These are phyloP conservation scores for Siniperca obscura DNA, from an alignment of 2,797 vertebrate species.

Conservation along the genomic window DNA sequence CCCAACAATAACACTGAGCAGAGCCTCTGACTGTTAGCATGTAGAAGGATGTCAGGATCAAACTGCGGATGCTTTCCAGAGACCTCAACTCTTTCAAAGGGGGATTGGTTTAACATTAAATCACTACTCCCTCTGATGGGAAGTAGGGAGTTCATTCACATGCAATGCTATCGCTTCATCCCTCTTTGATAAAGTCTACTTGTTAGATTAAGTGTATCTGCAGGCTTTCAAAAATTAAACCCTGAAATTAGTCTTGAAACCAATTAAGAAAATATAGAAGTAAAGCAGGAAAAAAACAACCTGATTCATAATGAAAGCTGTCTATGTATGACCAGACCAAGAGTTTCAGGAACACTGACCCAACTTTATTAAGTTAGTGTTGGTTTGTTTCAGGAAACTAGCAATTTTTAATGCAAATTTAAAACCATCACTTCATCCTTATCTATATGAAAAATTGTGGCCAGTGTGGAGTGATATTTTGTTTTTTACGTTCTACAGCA, in stretches of 20 bases:
- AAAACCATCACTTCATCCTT: neutral
- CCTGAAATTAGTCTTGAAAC: neutral
- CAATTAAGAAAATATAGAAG: neutral
- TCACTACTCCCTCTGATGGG: neutral
- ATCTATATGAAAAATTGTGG: no score
- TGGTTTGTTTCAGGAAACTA: neutral
- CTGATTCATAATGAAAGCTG: no score
- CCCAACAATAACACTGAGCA: constrained; percentile 69
- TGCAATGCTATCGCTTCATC: neutral
- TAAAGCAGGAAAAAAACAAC: neutral
- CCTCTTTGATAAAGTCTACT: neutral
- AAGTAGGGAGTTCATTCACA: neutral
- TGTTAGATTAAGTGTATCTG: neutral
- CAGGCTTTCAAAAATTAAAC: neutral
- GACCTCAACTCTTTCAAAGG: constrained; percentile 2
- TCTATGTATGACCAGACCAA: no score
- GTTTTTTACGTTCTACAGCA: neutral
- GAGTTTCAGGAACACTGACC: no score
- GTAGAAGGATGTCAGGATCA: constrained; percentile 39
- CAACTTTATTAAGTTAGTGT: no score
- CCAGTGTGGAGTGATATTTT: neutral
- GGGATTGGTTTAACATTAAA: neutral
- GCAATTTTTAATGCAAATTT: no score
- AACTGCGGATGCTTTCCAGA: constrained; percentile 46
- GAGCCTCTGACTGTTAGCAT: constrained; percentile 47